These are phyloP conservation scores for Hipparchia sbordonii DNA, from an alignment of 2,888 invertebrate species.

Conservation along the genomic window DNA sequence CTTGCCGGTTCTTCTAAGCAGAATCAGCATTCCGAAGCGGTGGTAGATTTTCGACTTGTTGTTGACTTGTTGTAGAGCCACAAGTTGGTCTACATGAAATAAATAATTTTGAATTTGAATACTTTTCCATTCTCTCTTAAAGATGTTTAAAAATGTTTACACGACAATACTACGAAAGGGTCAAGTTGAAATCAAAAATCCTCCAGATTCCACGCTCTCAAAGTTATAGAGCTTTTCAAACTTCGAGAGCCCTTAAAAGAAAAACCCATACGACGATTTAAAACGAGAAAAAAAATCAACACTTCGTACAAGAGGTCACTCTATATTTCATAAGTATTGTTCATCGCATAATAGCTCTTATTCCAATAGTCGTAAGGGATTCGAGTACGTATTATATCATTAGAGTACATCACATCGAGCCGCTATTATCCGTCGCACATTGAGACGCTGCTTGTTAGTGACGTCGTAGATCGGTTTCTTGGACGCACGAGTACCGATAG, in stretches of 20 bases:
- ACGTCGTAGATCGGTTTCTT: constrained; percentile 3
- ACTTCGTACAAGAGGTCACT: background rate
- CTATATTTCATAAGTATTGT: background rate
- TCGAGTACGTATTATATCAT: background rate
- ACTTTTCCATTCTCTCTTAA: too few species aligned
- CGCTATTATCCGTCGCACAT: background rate
- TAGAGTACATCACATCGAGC: constrained; percentile 13
- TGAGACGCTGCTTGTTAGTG: constrained; percentile 12
- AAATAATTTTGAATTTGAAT: too few species aligned
- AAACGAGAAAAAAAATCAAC: background rate
- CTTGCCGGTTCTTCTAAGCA: too few species aligned
- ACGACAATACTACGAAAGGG: background rate
- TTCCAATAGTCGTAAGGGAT: background rate
- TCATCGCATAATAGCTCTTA: constrained; percentile 11
- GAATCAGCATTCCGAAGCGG: too few species aligned
- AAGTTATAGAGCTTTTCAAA: background rate
- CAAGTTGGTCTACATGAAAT: too few species aligned
- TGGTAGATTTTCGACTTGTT: too few species aligned
- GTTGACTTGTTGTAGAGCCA: too few species aligned
- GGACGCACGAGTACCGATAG: constrained; percentile 5
- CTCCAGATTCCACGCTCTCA: background rate
- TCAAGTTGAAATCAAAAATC: background rate
- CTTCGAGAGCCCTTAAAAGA: background rate
- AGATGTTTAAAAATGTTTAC: too few species aligned
- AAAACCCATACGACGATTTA: background rate